Evolutionary conservation across 2,113 vertebrate genomes (phyloP).

Genomic region (Craseonycteris thonglongyai): DNA sequence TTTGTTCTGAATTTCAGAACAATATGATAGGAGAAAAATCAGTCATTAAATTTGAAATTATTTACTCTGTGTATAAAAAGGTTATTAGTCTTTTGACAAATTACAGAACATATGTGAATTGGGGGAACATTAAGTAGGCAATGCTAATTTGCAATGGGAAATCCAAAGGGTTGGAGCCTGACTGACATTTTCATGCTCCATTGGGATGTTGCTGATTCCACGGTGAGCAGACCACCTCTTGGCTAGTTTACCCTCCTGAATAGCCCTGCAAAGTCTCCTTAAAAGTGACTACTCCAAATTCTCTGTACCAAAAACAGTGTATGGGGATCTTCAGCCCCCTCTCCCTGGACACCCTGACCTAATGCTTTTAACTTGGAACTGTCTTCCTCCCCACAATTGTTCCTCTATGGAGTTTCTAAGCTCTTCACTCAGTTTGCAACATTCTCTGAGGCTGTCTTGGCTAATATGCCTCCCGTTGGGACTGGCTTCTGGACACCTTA

Average conservation of each 20-base stretch:
- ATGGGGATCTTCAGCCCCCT: neutral
- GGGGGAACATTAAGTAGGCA: neutral
- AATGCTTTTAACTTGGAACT: neutral
- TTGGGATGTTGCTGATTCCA: neutral
- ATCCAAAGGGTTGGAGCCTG: neutral
- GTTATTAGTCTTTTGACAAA: neutral
- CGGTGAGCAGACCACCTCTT: too few species aligned
- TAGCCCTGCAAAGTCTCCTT: neutral
- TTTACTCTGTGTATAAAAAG: neutral
- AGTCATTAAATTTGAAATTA: neutral
- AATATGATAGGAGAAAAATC: neutral
- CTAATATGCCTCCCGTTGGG: neutral
- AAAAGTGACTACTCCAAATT: neutral
- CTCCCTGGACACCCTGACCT: neutral
- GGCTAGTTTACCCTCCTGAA: neutral
- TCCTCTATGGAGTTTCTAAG: neutral
- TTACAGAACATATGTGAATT: neutral
- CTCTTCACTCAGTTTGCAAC: neutral
- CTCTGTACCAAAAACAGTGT: too few species aligned
- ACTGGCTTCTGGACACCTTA: neutral
- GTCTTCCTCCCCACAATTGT: neutral
- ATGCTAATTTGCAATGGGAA: neutral
- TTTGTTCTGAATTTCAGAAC: neutral
- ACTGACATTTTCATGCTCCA: fast-evolving
- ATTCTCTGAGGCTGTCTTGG: neutral